A percentile compares a stretch with the other conserved stretches of the same genome.
phyloP scores from a whole-genome alignment of 2,113 vertebrate species.

The Eublepharis macularius region DNA sequence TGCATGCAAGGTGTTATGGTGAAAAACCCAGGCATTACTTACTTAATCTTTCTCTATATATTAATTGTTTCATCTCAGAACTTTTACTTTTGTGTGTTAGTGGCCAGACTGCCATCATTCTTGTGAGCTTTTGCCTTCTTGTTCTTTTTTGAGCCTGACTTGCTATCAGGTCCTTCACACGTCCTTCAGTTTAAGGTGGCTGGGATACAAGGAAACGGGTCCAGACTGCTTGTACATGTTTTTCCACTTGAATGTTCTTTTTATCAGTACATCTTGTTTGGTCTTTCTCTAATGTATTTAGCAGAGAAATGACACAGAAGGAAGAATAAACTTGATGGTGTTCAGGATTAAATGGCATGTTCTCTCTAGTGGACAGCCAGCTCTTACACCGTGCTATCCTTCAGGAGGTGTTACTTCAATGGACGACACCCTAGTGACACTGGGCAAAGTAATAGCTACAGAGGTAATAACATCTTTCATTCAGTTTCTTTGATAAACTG shows the following conservation, averaged over 20 bases:
- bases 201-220: constrained; percentile 17
- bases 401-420: not conserved
- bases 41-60: not conserved
- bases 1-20: not conserved
- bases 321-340: not conserved
- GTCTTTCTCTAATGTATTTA: not conserved
- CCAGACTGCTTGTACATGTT: constrained; percentile 23
- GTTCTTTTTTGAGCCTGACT: constrained; percentile 22
- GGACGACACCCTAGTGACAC: not conserved
- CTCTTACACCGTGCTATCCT: constrained; percentile 5
- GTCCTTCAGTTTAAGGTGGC: constrained; percentile 24
- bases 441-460: not conserved
- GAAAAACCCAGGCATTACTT: not conserved
- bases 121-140: constrained; percentile 30
- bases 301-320: constrained; percentile 12
- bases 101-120: constrained; percentile 54
- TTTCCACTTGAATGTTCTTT: constrained; percentile 22
- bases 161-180: constrained; percentile 35
- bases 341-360: constrained; percentile 35
- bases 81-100: constrained; percentile 32
- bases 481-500: constrained; percentile 13
- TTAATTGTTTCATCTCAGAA: not conserved
- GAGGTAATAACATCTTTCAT: not conserved
- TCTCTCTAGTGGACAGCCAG: not conserved
- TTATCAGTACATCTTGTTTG: constrained; percentile 28